These are phyloP conservation scores for Acronicta aceris DNA, from an alignment of 2,888 invertebrate genomes.

Conservation along the genomic window DNA sequence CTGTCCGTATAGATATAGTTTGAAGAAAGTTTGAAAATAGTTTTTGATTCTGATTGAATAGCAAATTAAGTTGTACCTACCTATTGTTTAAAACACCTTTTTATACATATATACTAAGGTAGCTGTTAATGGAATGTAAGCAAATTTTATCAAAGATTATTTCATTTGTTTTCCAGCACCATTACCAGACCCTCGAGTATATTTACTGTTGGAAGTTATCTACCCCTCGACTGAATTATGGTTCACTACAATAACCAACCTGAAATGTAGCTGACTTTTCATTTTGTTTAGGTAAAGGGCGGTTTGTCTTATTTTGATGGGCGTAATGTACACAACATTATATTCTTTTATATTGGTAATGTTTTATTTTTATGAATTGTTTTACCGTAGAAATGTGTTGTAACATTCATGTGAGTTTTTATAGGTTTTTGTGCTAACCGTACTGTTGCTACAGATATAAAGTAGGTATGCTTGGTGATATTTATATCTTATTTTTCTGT, in stretches of 20 bases:
- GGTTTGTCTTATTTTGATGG: constrained; percentile 43
- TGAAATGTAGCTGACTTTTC: constrained; percentile 58
- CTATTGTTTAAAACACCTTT: too few species aligned
- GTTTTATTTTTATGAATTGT: constrained; percentile 17
- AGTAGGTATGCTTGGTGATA: too few species aligned
- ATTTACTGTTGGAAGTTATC: constrained; percentile 66
- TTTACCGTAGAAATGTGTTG: background rate
- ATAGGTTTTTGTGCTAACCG: background rate
- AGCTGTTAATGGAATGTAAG: constrained; percentile 10
- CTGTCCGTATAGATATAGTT: too few species aligned
- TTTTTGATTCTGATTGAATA: too few species aligned
- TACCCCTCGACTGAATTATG: constrained; percentile 70
- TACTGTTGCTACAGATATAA: background rate
- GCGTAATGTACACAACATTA: constrained; percentile 25
- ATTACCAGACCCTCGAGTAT: constrained; percentile 65
- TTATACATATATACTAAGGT: background rate
- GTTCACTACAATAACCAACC: constrained; percentile 66
- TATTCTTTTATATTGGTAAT: constrained; percentile 8
- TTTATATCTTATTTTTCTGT: too few species aligned
- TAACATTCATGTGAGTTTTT: background rate
- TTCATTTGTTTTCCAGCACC: constrained; percentile 56
- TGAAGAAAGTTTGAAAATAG: too few species aligned
- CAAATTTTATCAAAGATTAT: constrained; percentile 59
- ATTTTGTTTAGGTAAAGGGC: constrained; percentile 40
- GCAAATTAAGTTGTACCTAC: too few species aligned